Conservation (phyloP, 2,888 invertebrate genomes). For the Calameuta idolon region DNA sequence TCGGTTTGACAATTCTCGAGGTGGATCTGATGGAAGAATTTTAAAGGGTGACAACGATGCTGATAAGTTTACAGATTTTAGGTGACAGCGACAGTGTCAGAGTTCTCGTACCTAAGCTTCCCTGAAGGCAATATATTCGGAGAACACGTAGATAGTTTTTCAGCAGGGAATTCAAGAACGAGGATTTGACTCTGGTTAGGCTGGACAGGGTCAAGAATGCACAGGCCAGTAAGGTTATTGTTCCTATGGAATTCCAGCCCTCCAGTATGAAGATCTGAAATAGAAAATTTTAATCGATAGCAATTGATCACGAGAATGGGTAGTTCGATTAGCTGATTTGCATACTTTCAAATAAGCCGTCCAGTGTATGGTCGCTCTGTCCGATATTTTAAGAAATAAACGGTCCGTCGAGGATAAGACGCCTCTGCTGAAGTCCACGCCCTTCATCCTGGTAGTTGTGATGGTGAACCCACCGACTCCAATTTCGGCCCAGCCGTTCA, state of each 20-base stretch:
- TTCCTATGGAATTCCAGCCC: too few relatives aligned
- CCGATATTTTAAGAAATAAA: slow-evolving; percentile 44
- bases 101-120: slow-evolving; percentile 22
- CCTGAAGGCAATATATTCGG: slow-evolving; percentile 43
- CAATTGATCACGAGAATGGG: too few relatives aligned
- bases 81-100: too few relatives aligned
- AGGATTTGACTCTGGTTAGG: too few relatives aligned
- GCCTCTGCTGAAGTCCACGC: slow-evolving; percentile 53
- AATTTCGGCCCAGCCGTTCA: slow-evolving; percentile 39
- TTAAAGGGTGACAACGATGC: too few relatives aligned
- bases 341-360: slow-evolving; percentile 50
- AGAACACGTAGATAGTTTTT: slow-evolving; percentile 26
- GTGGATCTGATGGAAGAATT: slow-evolving; percentile 36
- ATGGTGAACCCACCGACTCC: slow-evolving; percentile 50
- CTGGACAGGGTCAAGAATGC: too few relatives aligned
- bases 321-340: not conserved
- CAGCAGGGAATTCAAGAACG: slow-evolving; percentile 6
- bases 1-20: slow-evolving; percentile 40
- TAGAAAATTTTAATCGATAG: too few relatives aligned
- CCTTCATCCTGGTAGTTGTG: slow-evolving; percentile 37
- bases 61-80: too few relatives aligned
- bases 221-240: slow-evolving; percentile 10
- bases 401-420: slow-evolving; percentile 38
- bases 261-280: too few relatives aligned
- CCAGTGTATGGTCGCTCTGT: slow-evolving; percentile 42